Base-by-base conservation (phyloP, 2,888 invertebrate species). In the Aricia artaxerxes region DNA sequence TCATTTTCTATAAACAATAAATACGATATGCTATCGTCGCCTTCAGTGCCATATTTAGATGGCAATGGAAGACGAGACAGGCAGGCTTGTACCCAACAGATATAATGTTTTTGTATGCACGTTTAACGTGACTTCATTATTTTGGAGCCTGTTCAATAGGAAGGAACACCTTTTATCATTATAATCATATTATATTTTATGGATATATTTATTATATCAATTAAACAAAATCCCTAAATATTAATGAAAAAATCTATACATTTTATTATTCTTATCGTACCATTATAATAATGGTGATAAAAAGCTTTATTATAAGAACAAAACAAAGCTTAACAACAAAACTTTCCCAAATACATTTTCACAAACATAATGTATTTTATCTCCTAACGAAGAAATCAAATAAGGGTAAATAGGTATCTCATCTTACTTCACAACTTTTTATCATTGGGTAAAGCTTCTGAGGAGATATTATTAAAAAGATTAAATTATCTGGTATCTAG, bases 401-500 rank as follows among this genome's bases (percentile, higher is more conserved):
- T 69, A 69, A 31, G 64, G 11, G 11, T 69, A 69, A 61, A 61
- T 24, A 24, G 16, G 61, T 61, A 61, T 61, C 61, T 61, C 24
- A 61, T 61, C 24, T 61, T 31, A 35, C 64, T 31, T 35, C 57
- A 69, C 11, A 69, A 31, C 64, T 69, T 69, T 69, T 69, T 69
- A 69, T 69, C 35, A 69, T 69, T 35, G 64, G 11, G 4, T 69
- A 69, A 69, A 4, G 64, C 64, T 69, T 38, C 35, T 16, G 1
- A 69, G 35, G 4, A 4, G 31, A 61, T 24, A 69, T 69, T 69
- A 69, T 69, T 11, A 35, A 11, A 9, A 35, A 35, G 35, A 69
- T 69, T 69, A 69, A 69, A 69, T 38, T 69, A 69, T 38, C 69
- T 38, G 69, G 57, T 16, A 57, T 57, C 64, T 35, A 31, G 16